A percentile compares a stretch with the other conserved stretches of the same genome.
These are phyloP conservation scores for Bucco capensis DNA, from an alignment of 2,113 vertebrate genomes.

Conservation along the genomic window DNA sequence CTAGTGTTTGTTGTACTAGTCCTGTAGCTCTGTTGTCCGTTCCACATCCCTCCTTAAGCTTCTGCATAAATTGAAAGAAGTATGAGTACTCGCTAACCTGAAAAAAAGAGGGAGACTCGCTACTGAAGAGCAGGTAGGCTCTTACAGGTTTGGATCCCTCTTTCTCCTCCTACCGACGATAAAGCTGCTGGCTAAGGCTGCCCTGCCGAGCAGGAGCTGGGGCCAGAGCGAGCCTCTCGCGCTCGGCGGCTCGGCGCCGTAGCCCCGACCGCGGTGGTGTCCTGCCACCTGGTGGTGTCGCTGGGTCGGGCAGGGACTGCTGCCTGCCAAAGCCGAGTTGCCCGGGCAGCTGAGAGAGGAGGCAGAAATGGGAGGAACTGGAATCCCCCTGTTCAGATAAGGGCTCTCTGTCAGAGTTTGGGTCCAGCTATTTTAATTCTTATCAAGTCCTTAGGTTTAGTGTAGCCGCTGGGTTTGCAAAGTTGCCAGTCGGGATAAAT, in stretches of 20 bases:
- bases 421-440: fast-evolving
- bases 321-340: not conserved
- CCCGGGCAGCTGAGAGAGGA: fast-evolving
- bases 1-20: not conserved
- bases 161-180: fast-evolving
- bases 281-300: conserved; percentile 29
- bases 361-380: fast-evolving
- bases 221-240: too few relatives aligned
- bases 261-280: not conserved
- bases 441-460: fast-evolving
- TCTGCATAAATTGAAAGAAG: not conserved
- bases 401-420: fast-evolving
- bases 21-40: not conserved
- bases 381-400: fast-evolving
- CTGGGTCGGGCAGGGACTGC: not conserved
- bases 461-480: fast-evolving
- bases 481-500: not conserved
- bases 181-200: fast-evolving
- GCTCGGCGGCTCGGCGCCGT: not conserved
- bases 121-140: not conserved
- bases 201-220: fast-evolving
- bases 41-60: fast-evolving
- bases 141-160: fast-evolving
- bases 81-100: fast-evolving
- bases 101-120: not conserved